Evolutionary conservation across 2,888 invertebrate genomes (phyloP).

Genomic region (Athripsodes cinereus): DNA sequence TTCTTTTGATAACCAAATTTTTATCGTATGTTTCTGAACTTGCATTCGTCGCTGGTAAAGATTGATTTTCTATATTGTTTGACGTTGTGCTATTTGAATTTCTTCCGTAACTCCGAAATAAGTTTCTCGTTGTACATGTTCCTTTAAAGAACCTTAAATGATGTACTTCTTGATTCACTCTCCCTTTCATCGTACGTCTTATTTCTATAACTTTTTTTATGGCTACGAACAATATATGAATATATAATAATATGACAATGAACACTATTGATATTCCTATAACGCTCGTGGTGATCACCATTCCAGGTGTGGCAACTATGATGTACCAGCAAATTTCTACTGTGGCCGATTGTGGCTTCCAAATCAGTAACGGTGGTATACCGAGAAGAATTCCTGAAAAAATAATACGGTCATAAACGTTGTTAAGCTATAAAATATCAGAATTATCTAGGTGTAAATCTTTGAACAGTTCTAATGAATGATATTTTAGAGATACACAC

Average conservation of each 20-base stretch:
- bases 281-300: neutral
- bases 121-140: neutral
- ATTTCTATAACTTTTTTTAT: neutral
- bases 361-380: neutral
- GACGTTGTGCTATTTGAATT: neutral
- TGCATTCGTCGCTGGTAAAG: neutral
- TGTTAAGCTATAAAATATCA: too few relatives aligned
- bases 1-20: neutral
- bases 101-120: too few relatives aligned
- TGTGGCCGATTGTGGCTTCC: neutral
- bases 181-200: neutral
- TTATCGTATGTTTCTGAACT: neutral
- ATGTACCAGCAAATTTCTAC: neutral
- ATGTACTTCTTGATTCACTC: neutral
- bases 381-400: constrained; percentile 3
- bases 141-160: neutral
- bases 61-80: neutral
- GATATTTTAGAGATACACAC: too few relatives aligned
- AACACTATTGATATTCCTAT: neutral
- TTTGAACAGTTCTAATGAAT: too few relatives aligned
- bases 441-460: too few relatives aligned
- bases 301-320: neutral
- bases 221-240: neutral
- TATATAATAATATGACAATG: neutral
- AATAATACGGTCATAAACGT: too few relatives aligned